A percentile compares a stretch with the other conserved stretches of the same genome.
These are phyloP conservation scores for Heteronetta atricapilla DNA, from an alignment of 2,113 vertebrate species.

Conservation along the genomic window DNA sequence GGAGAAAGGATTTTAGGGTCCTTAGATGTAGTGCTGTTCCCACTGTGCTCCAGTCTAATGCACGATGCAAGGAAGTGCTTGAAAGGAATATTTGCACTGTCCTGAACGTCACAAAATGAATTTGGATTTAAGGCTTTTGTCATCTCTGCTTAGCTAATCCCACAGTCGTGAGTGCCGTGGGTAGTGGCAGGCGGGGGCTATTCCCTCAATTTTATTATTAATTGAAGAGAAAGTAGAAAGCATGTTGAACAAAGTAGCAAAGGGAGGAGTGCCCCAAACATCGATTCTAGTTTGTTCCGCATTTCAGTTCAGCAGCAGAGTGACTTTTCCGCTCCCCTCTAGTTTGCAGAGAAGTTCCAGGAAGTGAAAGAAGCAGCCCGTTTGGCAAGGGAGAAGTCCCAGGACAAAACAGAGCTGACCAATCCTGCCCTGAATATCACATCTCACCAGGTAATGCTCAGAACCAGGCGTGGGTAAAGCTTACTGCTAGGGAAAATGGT, in stretches of 20 bases:
- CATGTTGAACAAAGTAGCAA: not conserved
- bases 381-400: constrained; percentile 90
- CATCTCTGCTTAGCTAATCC: accelerated
- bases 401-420: constrained; percentile 93
- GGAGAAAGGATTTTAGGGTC: not conserved
- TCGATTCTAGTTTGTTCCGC: accelerated
- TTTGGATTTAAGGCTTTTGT: not conserved
- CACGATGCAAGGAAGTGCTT: not conserved
- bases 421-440: constrained; percentile 86
- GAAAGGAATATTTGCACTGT: not conserved
- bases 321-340: not conserved
- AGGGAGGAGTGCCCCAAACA: too few relatives aligned
- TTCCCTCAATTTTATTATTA: not conserved
- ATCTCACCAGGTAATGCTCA: constrained; percentile 88
- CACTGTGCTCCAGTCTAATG: accelerated
- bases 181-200: not conserved
- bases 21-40: not conserved
- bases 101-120: not conserved
- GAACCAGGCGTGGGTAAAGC: not conserved
- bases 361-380: constrained; percentile 93
- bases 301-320: accelerated
- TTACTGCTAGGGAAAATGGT: accelerated
- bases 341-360: constrained; percentile 95
- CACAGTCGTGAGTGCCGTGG: not conserved
- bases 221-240: too few relatives aligned